phyloP scores from a whole-genome alignment of 1,140 invertebrate species.

The Polypedilum vanderplanki region DNA sequence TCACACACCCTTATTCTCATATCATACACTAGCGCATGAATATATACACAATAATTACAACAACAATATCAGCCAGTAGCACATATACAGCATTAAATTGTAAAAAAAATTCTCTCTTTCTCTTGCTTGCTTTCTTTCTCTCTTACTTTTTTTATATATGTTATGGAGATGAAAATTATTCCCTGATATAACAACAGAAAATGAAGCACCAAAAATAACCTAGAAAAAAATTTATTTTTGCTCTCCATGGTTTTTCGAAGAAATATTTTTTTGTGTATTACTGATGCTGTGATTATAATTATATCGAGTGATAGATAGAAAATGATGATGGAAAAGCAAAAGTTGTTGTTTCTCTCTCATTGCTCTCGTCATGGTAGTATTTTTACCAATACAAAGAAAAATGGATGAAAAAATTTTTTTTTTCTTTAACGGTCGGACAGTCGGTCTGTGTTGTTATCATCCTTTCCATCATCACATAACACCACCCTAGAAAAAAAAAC shows the following conservation, averaged over 20 bases:
- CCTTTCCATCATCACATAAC: background rate
- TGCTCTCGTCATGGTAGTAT: too few relatives aligned
- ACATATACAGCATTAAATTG: conserved; percentile 2
- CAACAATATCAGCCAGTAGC: background rate
- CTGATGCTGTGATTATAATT: background rate
- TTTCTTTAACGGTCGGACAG: background rate
- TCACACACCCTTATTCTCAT: conserved; percentile 1
- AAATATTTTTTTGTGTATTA: background rate
- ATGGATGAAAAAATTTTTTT: background rate
- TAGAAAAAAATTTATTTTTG: background rate
- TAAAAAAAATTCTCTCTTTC: conserved; percentile 17
- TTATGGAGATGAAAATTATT: conserved; percentile 24
- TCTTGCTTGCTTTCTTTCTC: too few relatives aligned
- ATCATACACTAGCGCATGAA: background rate
- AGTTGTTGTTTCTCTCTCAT: background rate
- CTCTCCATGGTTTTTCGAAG: background rate
- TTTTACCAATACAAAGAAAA: background rate
- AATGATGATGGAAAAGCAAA: background rate
- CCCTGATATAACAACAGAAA: background rate
- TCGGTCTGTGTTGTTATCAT: background rate
- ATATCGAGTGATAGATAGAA: background rate
- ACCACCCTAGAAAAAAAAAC: background rate
- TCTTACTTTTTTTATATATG: too few relatives aligned
- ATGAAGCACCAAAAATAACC: background rate
- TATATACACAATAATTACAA: too few relatives aligned